Conservation (phyloP, 2,113 vertebrate genomes). For the Microtus richardsoni region DNA sequence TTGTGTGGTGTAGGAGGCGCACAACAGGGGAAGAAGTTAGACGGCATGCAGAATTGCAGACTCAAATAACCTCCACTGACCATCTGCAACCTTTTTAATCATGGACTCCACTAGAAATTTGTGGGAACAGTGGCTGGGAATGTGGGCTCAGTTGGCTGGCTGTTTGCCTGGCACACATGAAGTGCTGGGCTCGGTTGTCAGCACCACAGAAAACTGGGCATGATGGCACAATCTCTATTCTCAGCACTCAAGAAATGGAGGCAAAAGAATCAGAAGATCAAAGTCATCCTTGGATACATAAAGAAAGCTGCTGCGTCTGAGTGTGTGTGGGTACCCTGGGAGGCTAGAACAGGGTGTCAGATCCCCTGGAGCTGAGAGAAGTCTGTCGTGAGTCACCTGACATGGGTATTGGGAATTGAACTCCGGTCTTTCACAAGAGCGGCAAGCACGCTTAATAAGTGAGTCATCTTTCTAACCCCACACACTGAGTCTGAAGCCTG, state of each 20-base stretch:
- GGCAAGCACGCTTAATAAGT: too few species aligned
- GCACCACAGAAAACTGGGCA: not conserved
- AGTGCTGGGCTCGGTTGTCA: not conserved
- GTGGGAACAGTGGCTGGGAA: not conserved
- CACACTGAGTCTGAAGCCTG: not conserved
- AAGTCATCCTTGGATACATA: too few species aligned
- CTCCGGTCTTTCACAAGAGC: not conserved
- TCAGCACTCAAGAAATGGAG: not conserved
- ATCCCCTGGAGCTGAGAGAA: not conserved
- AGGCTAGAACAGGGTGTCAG: not conserved
- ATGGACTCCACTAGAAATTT: not conserved
- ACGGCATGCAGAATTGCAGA: not conserved
- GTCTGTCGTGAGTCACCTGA: too few species aligned
- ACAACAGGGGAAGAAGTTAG: not conserved
- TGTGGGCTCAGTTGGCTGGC: too few species aligned
- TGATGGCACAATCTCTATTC: not conserved
- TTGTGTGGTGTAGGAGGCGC: not conserved
- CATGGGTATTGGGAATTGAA: not conserved
- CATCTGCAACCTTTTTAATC: not conserved
- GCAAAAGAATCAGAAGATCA: not conserved
- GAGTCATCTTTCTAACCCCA: not conserved
- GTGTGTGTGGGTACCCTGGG: not conserved
- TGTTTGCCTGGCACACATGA: not conserved
- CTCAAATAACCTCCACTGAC: not conserved
- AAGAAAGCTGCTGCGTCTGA: not conserved